A percentile compares a stretch with the other conserved stretches of the same genome.
These are phyloP conservation scores for Rhadina sibilatrix DNA, from an alignment of 2,113 vertebrate genomes.

Conservation along the genomic window DNA sequence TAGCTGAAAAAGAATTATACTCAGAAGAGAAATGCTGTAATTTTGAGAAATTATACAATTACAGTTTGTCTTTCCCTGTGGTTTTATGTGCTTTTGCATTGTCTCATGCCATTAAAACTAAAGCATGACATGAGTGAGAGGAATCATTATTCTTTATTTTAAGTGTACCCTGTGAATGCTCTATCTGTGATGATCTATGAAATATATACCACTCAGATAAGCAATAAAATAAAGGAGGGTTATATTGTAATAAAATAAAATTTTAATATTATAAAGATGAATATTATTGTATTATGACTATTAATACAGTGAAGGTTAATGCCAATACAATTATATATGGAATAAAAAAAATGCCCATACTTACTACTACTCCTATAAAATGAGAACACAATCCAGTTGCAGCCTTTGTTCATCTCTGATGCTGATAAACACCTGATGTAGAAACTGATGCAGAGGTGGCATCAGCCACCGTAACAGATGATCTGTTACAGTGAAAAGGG, in stretches of 20 bases:
- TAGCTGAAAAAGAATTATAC: not conserved
- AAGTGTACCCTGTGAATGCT: not conserved
- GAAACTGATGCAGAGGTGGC: not conserved
- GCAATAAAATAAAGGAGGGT: not conserved
- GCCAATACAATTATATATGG: not conserved
- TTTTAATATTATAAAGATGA: not conserved
- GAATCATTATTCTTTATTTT: not conserved
- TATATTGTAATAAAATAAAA: not conserved
- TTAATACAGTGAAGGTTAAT: not conserved
- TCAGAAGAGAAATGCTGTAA: not conserved
- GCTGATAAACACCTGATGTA: not conserved
- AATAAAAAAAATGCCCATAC: not conserved
- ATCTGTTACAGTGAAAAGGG: not conserved
- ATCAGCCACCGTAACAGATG: not conserved
- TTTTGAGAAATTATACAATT: not conserved
- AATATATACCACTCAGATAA: not conserved
- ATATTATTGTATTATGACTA: not conserved
- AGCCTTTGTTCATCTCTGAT: not conserved
- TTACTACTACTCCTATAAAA: not conserved
- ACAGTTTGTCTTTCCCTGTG: not conserved
- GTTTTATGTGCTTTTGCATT: not conserved
- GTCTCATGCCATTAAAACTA: not conserved
- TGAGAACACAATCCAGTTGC: not conserved
- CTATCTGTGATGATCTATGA: not conserved
- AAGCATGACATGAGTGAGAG: not conserved